Evolutionary conservation across 2,113 vertebrate species (phyloP), one percentile per base, ranked within the genome.

Genomic region (Ranitomeya variabilis): DNA sequence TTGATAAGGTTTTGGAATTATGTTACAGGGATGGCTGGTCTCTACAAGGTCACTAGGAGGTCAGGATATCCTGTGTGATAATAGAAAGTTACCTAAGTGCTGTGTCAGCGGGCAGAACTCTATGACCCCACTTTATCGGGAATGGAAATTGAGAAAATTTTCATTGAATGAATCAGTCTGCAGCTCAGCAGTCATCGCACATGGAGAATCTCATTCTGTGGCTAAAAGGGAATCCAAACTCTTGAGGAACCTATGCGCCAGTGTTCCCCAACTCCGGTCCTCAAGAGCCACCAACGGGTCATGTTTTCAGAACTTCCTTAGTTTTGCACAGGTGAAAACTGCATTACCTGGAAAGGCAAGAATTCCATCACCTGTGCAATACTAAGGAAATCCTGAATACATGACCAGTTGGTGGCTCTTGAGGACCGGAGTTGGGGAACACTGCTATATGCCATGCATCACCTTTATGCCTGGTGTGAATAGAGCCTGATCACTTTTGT

Each of bases 61-160:
- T 83, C 59, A 83, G 80, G 60, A 66, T 64, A 14, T 83, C 80
- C 80, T 66, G 80, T 83, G 80, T 83, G 80, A 83, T 83, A 83
- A 62, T 31, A n/a, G 5, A 31, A 31, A 31, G 80, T 62, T 82
- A 83, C 80, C 19, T n/a, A 64, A 83, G 9, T 12, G 31, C 80
- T 51, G 26, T 6, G 21, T 80, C 80, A 82, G 59, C 5, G 2
- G 16, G 31, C 3, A 66, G 60, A 51, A 83, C 59, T 62, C 15
- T 2, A 16, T 66, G 60, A 83, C 80, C 60, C 18, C 26, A 45
- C 51, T 66, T 82, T 83, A 83, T 83, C 80, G 64, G 80, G 64
- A 83, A 64, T 60, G 6, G 80, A 83, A 83, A 64, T 31, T 66
- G 31, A 13, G 60, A 66, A 51, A 21, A 51, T 66, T 83, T 45